Percentiles rank a stretch among this genome's conserved stretches.
Evolutionary conservation across 1,140 invertebrate genomes (phyloP).

Genomic region (Copidosoma floridanum): DNA sequence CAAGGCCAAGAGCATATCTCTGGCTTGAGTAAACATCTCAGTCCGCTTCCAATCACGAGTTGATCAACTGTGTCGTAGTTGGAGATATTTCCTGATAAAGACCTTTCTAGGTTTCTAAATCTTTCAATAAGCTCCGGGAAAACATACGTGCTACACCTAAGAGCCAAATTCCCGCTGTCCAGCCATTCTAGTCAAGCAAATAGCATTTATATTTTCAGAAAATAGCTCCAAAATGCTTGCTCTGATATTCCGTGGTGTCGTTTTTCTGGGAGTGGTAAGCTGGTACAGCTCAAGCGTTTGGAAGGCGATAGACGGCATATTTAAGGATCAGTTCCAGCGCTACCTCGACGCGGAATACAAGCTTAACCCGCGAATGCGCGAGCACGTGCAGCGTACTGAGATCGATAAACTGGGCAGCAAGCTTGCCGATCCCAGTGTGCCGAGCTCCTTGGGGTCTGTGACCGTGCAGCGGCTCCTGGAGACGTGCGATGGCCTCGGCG

Average conservation of each 20-base stretch:
- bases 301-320: conserved; percentile 59
- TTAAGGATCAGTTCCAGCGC: conserved; percentile 55
- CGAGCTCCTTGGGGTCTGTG: neutral
- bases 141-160: too few species aligned
- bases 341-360: conserved; percentile 52
- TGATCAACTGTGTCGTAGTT: too few species aligned
- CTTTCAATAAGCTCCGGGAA: too few species aligned
- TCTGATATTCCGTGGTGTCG: conserved; percentile 45
- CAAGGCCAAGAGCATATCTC: too few species aligned
- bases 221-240: too few species aligned
- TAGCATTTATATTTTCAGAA: too few species aligned
- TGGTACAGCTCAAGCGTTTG: conserved; percentile 59
- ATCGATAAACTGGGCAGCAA: conserved; percentile 5
- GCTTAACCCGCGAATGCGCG: conserved; percentile 47
- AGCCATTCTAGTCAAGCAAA: too few species aligned
- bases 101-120: too few species aligned
- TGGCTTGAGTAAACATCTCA: too few species aligned
- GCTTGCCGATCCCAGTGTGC: conserved; percentile 5
- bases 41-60: too few species aligned
- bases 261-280: conserved; percentile 50
- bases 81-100: too few species aligned
- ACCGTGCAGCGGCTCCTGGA: neutral
- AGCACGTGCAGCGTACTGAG: conserved; percentile 31
- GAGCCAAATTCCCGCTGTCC: too few species aligned
- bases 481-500: neutral